Evolutionary conservation across 2,888 invertebrate species (phyloP).

Genomic region (Caenorhabditis sulstoni): DNA sequence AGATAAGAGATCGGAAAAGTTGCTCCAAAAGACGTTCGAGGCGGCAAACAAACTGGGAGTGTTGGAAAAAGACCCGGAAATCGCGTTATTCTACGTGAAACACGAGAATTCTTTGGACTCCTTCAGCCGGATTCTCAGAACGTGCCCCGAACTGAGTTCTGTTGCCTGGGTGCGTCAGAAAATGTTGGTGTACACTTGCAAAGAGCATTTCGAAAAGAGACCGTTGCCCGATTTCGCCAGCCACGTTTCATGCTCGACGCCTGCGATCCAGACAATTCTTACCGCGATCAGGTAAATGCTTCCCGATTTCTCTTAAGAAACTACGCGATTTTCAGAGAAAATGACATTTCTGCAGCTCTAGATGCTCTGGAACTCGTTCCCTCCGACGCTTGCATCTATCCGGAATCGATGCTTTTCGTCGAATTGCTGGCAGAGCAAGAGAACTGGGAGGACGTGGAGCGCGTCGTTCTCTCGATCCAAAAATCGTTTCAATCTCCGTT

Average conservation of each 20-base stretch:
- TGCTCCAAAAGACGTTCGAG: neutral
- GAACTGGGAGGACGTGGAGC: conserved; percentile 49
- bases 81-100: conserved; percentile 20
- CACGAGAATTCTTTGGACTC: neutral
- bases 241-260: neutral
- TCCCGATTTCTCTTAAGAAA: conserved; percentile 6
- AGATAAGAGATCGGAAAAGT: neutral
- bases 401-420: conserved; percentile 42
- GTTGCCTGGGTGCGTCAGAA: conserved; percentile 31
- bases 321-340: conserved; percentile 21
- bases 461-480: neutral
- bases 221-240: conserved; percentile 19
- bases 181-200: conserved; percentile 16
- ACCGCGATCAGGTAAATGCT: conserved; percentile 12
- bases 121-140: neutral
- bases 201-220: conserved; percentile 22
- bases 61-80: conserved; percentile 2
- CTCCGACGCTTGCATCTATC: conserved; percentile 28
- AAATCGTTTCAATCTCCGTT: conserved; percentile 2
- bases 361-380: conserved; percentile 40
- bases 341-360: conserved; percentile 29
- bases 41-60: neutral
- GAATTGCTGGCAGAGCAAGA: conserved; percentile 43
- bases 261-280: too few species aligned
- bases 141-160: neutral